Base-by-base conservation (phyloP, 2,888 invertebrate species). In the Homarus gammarus region DNA sequence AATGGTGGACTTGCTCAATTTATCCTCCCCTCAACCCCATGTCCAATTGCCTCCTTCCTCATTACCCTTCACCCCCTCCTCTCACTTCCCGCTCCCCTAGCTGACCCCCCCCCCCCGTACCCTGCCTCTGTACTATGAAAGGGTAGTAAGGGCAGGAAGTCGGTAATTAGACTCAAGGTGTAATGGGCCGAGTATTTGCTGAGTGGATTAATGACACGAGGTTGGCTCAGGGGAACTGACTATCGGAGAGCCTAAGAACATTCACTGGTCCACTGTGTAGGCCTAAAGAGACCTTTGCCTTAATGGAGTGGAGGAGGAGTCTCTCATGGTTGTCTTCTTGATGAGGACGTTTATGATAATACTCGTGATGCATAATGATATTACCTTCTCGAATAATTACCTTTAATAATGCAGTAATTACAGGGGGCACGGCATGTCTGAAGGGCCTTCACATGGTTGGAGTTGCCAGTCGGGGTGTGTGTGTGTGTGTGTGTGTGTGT, bases 61-160 rank as follows among this genome's bases (percentile, higher is more conserved):
- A 38, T 40, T 33, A 44, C 38, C 64, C 64, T 27, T 27, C 64
- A 64, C 64, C 3, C 64, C 27, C 27, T 0, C 22, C 8, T 27
- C 61, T 18, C 64, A n/a, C 10, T 10, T 3, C 3, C 5, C 5
- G 64, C 64, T n/a, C 40, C 6, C 15, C 36, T n/a, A 18, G 31
- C 51, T 2, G 27, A n/a, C 27, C 18, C 22, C 56, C 22, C 56
- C 22, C 56, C 18, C 38, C 8, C 70, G 27, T 27, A 33, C 77
- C 31, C 44, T 44, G 38, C 73, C 38, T 22, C 51, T 27, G 0
- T 49, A 6, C 0, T 38, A 33, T 6, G n/a, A 22, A 61, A 51
- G 31, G 51, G 36, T 78, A 31, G 49, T 51, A 51, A 78, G 27
- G 36, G 38, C 61, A 33, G 56, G 56, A 61, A 79, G 61, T 79